Conservation (phyloP, 2,797 vertebrate genomes). For the Cynopterus sphinx region DNA sequence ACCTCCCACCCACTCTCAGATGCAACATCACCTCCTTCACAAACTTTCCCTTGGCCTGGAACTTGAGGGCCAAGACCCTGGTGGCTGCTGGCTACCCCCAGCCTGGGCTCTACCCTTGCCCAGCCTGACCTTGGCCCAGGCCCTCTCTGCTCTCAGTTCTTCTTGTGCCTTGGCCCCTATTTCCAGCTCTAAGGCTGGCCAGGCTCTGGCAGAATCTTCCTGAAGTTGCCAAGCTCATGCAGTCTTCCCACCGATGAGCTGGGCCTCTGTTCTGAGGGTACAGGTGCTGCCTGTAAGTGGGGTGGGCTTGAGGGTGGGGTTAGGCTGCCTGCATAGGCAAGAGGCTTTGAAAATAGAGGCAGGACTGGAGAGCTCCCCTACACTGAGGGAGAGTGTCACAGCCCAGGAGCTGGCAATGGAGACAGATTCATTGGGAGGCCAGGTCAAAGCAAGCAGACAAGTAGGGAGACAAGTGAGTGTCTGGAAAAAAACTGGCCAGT, state of each 20-base stretch:
- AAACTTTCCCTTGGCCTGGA: background rate
- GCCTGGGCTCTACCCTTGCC: background rate
- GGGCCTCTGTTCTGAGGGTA: background rate
- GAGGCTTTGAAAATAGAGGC: background rate
- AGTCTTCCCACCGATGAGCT: background rate
- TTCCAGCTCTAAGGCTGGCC: background rate
- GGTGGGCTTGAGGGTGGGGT: background rate
- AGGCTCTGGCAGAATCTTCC: background rate
- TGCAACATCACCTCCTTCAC: background rate
- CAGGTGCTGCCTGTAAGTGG: background rate
- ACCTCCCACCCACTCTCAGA: background rate
- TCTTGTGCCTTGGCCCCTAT: background rate
- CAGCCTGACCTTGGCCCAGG: background rate
- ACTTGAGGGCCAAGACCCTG: background rate
- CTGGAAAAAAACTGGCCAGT: background rate
- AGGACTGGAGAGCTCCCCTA: background rate
- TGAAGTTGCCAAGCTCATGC: background rate
- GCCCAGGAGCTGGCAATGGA: background rate
- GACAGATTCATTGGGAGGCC: background rate
- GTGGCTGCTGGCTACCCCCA: background rate
- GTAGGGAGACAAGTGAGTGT: background rate
- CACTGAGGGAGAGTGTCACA: background rate
- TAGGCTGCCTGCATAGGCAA: background rate
- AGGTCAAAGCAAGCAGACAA: background rate
- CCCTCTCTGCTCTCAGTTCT: background rate